Base-by-base conservation (phyloP, 2,888 invertebrate genomes). In the Agrochola lychnidis region DNA sequence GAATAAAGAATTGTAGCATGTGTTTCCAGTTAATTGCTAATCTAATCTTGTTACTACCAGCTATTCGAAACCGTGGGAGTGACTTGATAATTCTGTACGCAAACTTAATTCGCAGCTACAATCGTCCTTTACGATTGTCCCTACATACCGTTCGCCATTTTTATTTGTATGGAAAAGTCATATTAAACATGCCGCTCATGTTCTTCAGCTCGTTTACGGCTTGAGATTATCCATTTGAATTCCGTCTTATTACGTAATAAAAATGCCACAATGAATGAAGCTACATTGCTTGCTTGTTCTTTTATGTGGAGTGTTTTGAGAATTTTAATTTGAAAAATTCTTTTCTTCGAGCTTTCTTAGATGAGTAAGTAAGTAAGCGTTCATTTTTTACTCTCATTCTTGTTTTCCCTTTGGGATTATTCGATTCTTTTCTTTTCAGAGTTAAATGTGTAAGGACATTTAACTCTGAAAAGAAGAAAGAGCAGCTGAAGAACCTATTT, bases 171-270 rank as follows among this genome's bases (percentile, higher is more conserved):
- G 91, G 88, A 88, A 90, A 91, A 90, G 88, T 89, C 90, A 91
- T 92, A 93, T 92, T 92, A 91, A 91, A 92, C 90, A 92, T 93
- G 92, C 92, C 89, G 81, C 88, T 90, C 91, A 86, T 93, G 91
- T 92, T 91, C 88, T 88, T 89, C 84, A 85, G 89, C 90, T 91
- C 91, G 91, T 94, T 94, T 93, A 93, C 90, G 90, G 91, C 90
- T 91, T 87, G 83, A 92, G 93, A 94, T 94, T 94, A 94, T 94
- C 92, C 93, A 91, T 92, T 92, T 90, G 91, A 93, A 94, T 94
- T 93, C 90, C 90, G 71, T 90, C 92, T 94, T 94, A 94, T 93
- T 92, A 92, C 91, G 89, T 90, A 91, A 93, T 94, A 94, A 95
- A 94, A 95, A 94, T 93, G 88, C 92, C 91, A 91, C 92, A 92